Evolutionary conservation across 2,797 vertebrate genomes (phyloP), one percentile per base, ranked within the genome.

Genomic region (Anguilla megastoma): DNA sequence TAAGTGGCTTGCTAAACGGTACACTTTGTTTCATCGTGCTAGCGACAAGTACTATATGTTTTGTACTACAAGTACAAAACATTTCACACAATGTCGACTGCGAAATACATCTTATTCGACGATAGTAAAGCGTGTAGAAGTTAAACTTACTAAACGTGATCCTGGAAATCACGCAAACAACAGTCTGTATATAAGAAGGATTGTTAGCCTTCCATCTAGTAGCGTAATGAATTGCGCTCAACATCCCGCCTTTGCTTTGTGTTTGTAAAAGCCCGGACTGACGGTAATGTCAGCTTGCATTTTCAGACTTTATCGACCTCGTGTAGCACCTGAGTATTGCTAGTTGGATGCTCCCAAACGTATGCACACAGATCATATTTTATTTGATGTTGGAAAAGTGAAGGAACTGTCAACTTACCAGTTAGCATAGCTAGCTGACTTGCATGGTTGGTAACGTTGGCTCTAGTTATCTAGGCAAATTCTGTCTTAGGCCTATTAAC

Each of bases 1-100:
- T 97, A 94, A 95, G 92, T 88, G 48, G 66, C 41, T 48, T 48
- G 41, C 76, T 82, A 50, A 50, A n/a, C n/a, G 3, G 41, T 48
- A 50, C 41, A 82, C 74, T 80, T 80, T 50, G 41, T 82, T 48
- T 82, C 9, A n/a, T 50, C 21, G 79, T 45, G 36, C 36, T 45
- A 16, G 33, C 74, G 69, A 79, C 36, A 36, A 36, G 10, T 41
- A 45, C 33, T 3, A 21, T 41, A 41, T 41, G 36, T 79, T 36
- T 79, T 79, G 33, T 41, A 41, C 36, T 41, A 3, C 36, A 41
- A 36, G 36, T 41, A 41, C 74, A 41, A 79, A 45, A 79, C 33
- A 41, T 50, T 82, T 48, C 24, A 45, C 36, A 41, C 3, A 45
- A 36, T 76, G 12, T 41, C 10, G 36, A 50, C 79, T 48, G 21